phyloP scores from a whole-genome alignment of 2,888 invertebrate species.

The Diarsia mendica region DNA sequence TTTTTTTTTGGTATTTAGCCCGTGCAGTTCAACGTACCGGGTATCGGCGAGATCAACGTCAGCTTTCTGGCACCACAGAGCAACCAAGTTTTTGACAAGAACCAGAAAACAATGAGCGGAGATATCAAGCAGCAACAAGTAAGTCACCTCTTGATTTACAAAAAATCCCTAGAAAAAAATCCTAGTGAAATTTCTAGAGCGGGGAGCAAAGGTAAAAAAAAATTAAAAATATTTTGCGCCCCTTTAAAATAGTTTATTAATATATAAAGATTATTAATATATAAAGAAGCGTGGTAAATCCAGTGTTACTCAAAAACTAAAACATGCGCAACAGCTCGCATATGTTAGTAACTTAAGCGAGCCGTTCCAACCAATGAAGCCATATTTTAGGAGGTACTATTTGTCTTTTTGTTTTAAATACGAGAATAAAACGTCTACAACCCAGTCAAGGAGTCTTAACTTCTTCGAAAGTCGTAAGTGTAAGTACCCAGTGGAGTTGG shows the following conservation, averaged over 20 bases:
- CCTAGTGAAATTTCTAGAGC: no score
- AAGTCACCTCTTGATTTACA: conserved; percentile 57
- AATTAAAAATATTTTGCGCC: background rate
- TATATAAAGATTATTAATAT: no score
- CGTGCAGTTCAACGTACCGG: conserved; percentile 85
- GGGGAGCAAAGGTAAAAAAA: no score
- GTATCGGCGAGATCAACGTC: conserved; percentile 87
- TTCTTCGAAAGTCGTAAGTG: conserved; percentile 25
- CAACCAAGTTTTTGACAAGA: conserved; percentile 85
- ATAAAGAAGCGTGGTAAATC: background rate
- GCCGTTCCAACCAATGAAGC: background rate
- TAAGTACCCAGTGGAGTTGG: conserved; percentile 19
- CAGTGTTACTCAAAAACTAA: background rate
- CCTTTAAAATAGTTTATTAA: background rate
- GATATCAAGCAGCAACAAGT: conserved; percentile 85
- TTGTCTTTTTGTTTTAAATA: background rate
- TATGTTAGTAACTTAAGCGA: no score
- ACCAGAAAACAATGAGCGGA: conserved; percentile 82
- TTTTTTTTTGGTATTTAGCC: conserved; percentile 57
- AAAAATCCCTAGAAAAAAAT: background rate
- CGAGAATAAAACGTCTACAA: conserved; percentile 7
- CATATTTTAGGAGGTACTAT: background rate
- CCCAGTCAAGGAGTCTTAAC: conserved; percentile 11
- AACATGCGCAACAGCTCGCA: no score
- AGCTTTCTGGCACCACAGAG: conserved; percentile 84